Conservation (phyloP, 2,113 vertebrate species). For the Thermophis baileyi region DNA sequence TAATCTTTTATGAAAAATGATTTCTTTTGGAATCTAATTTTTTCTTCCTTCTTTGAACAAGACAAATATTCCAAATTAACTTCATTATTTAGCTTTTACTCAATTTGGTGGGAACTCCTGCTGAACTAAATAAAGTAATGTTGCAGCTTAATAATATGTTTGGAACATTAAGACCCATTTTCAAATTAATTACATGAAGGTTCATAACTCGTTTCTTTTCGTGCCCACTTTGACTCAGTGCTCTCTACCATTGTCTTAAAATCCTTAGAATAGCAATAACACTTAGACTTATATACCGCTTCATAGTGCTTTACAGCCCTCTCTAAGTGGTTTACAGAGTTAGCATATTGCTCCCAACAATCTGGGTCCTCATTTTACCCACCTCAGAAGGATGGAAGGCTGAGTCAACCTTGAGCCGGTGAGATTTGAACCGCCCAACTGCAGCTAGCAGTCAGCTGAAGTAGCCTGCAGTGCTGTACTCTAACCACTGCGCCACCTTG, state of each 20-base stretch:
- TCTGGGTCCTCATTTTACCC: no score
- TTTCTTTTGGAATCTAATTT: not conserved
- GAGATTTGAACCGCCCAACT: no score
- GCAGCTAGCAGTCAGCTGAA: no score
- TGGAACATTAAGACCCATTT: not conserved
- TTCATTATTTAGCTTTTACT: not conserved
- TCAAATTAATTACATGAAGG: not conserved
- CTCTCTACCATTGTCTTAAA: not conserved
- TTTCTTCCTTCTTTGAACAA: not conserved
- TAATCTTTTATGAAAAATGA: not conserved
- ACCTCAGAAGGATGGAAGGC: no score
- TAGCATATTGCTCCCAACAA: no score
- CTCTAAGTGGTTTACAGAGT: no score
- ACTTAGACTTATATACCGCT: no score
- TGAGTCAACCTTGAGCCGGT: no score
- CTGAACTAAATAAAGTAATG: not conserved
- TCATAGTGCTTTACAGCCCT: no score
- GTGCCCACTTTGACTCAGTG: constrained; percentile 24
- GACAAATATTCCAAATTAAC: not conserved
- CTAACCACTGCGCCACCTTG: no score
- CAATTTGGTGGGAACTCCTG: not conserved
- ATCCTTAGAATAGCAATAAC: no score
- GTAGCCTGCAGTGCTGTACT: no score
- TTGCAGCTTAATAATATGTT: not conserved
- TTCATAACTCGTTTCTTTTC: constrained; percentile 41